Evolutionary conservation across 2,888 invertebrate genomes (phyloP), one percentile per base, ranked within the genome.

Genomic region (Thymelicus sylvestris): DNA sequence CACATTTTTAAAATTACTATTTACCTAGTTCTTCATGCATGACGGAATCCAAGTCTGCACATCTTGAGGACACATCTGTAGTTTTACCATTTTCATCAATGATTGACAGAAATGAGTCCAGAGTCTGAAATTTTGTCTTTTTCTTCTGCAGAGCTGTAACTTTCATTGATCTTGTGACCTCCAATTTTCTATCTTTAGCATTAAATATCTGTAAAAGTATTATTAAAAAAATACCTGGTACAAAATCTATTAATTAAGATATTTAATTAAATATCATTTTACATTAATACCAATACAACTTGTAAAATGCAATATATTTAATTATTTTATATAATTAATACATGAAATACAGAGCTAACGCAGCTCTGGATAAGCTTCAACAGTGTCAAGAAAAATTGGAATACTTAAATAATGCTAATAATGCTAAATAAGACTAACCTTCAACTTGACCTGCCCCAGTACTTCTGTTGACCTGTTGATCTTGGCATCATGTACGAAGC

Each of bases 401-500:
- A 44, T 10, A 44, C 44, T 12, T 12, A 44, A 12, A 8, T 7
- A 15, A 10, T 19, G 10, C 12, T 12, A 62, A 6, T 19, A 47
- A 19, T 24, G 7, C 44, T 47, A 44, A 44, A 12, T 38, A 7
- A 13, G 75, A 82, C 83, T 74, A 83, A 94, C 94, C 90, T 92
- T 92, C 61, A 94, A 80, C 80, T 89, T 92, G 13, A 94, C 93
- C 85, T 94, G 94, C 72, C 81, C 92, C 73, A 83, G 80, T 66
- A 88, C 91, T 83, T 90, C 94, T 73, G 83, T 92, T 70, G 95
- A 95, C 75, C 94, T 91, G 52, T 96, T 95, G 66, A 98, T 94
- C 93, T 97, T 97, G 0, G 99, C 98, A 92, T 99, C 99, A 86
- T 99, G 98, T 24, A 99, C 96, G 90, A 99, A 99, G 77, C 95